Base-by-base conservation (phyloP, 2,888 invertebrate species). In the Mantis religiosa region DNA sequence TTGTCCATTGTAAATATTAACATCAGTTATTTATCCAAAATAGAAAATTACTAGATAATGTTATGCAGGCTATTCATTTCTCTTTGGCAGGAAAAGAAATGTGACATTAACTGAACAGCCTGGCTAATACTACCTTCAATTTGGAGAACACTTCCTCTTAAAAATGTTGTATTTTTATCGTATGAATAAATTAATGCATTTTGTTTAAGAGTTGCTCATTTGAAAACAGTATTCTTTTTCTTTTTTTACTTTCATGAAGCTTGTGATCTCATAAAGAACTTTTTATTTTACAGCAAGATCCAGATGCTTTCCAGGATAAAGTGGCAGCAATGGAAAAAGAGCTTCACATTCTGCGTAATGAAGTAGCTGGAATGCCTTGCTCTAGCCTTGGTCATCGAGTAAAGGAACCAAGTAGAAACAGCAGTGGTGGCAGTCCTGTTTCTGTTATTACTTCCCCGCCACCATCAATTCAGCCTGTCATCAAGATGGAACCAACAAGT, bases 381-480 rank as follows among this genome's bases (percentile, higher is more conserved):
- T 47, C 47, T 4, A 83, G 82, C 4, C 28, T 81, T 20, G 87
- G 82, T 15, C n/a, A 25, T 25, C 84, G 54, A 20, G 14, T 81
- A 27, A 28, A 54, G 54, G 88, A 41, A 54, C 84, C 83, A 54
- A 71, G 71, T 47, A 82, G 30, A 34, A 81, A 84, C 41, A 54
- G 83, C 71, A 82, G 84, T 27, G 89, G 87, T 28, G 89, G 92
- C 84, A 92, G 92, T 89, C 92, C 92, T 3, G 92, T 92, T 87
- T 92, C 92, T 3, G 92, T 92, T 71, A 92, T 92, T 85, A 92
- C 92, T 15, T 91, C 92, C n/a, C 91, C 92, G 28, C 88, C 91
- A 28, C 90, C 91, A 82, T 85, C 81, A 25, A 34, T 84, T 83
- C 81, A 83, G 12, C 89, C 91, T 71, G 84, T 54, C n/a, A 84